phyloP scores from a whole-genome alignment of 2,113 vertebrate species.

The Tupaia tana region DNA sequence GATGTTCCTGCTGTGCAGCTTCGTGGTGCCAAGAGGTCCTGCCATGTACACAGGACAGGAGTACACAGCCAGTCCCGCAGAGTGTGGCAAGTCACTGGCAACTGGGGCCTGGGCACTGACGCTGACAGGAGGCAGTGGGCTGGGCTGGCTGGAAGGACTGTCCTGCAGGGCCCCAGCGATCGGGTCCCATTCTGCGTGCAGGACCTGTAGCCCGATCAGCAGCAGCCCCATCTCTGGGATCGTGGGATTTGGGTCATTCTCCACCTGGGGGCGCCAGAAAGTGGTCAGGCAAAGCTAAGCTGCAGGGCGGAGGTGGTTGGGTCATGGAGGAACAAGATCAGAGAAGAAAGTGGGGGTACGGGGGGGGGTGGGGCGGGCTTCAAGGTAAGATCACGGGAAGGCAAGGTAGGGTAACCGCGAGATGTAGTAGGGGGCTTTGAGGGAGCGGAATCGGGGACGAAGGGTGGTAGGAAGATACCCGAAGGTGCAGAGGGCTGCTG shows the following conservation, averaged over 20 bases:
- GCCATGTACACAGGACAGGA: constrained; percentile 87
- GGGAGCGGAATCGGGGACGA: neutral
- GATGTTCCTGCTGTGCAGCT: constrained; percentile 78
- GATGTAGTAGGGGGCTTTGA: neutral
- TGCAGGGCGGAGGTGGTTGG: neutral
- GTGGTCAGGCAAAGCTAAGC: neutral
- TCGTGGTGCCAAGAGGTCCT: neutral
- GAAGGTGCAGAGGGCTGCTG: constrained; percentile 51
- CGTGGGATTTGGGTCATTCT: constrained; percentile 48
- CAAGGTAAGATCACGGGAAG: neutral
- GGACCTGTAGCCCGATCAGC: constrained; percentile 88
- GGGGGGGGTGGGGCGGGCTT: neutral
- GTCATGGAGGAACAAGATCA: neutral
- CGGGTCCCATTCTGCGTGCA: constrained; percentile 88
- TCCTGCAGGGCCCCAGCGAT: constrained; percentile 81
- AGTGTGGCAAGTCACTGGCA: neutral
- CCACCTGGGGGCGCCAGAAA: constrained; percentile 72
- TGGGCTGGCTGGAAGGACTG: constrained; percentile 74
- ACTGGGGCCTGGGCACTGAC: constrained; percentile 53
- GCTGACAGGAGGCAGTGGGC: constrained; percentile 84
- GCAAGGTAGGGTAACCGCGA: neutral
- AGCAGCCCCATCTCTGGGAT: constrained; percentile 79
- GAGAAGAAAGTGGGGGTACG: neutral
- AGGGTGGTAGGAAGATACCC: constrained; percentile 48
- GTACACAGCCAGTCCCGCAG: constrained; percentile 52